Evolutionary conservation across 1,140 invertebrate genomes (phyloP).

Genomic region (Zeugodacus cucurbitae): DNA sequence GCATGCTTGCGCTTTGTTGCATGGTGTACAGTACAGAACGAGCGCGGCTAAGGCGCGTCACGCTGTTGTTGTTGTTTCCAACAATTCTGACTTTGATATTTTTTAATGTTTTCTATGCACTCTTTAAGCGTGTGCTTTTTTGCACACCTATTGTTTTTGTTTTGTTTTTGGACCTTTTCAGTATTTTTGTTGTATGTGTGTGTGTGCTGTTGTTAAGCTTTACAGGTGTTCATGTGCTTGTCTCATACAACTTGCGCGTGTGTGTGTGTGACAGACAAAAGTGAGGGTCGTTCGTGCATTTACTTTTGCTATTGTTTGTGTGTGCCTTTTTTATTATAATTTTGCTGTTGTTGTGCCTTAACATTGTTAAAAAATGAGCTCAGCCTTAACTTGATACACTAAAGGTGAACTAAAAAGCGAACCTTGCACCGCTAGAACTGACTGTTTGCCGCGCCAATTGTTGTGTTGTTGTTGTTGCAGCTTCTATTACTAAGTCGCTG

Average conservation of each 20-base stretch:
- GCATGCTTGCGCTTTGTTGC: neutral
- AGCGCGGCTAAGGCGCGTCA: neutral
- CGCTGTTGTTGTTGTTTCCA: neutral
- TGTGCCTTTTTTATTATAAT: neutral
- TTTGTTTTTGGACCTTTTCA: neutral
- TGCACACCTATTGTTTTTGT: neutral
- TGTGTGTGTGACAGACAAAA: neutral
- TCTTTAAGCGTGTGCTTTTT: neutral
- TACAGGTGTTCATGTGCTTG: neutral
- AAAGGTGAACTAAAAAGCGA: neutral
- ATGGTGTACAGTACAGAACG: neutral
- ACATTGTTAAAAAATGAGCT: neutral
- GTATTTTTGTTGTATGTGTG: neutral
- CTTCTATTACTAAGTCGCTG: neutral
- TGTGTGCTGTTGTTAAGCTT: neutral
- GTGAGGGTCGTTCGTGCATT: slow-evolving; percentile 22
- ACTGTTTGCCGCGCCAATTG: neutral
- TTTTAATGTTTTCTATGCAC: neutral
- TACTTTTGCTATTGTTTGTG: neutral
- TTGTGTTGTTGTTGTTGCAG: neutral
- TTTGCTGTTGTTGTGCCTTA: neutral
- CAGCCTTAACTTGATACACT: neutral
- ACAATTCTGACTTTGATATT: neutral
- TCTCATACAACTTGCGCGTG: neutral
- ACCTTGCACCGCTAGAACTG: neutral